Evolutionary conservation across 2,113 vertebrate genomes (phyloP), one percentile per base, ranked within the genome.

Genomic region (Nerophis ophidion): DNA sequence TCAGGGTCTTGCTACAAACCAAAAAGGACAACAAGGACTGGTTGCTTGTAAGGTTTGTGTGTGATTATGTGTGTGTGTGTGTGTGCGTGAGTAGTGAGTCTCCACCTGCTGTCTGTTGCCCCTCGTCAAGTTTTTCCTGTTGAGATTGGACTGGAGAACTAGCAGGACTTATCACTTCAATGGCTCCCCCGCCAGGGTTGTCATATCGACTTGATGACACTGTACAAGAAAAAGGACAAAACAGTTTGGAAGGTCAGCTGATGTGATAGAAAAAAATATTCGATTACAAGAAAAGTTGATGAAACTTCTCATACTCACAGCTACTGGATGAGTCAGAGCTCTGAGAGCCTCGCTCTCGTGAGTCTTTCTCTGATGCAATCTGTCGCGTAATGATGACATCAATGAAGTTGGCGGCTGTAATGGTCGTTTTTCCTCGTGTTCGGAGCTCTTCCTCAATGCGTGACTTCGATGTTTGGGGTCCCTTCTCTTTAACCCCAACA

Each of bases 361-460:
- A 90, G 81, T 99, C 95, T 87, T 98, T 99, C 81, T 98, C 95
- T 15, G 96, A 93, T 61, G 96, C 94, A 64, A 99, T 99, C 85
- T 99, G 95, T 61, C 94, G 92, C 8, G 95, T 99, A 90, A 99
- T 99, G 91, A 99, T 98, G 87, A 98, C 95, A 72, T 99, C 96
- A 65, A 99, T 99, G 87, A 99, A 99, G 88, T 93, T 99, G 74
- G 96, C 95, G 34, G 96, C 95, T 15, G 96, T 98, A 76, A 99
- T 98, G 66, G 96, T 99, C 57, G 97, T 99, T 89, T 99, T 99
- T 54, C 97, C 97, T 51, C 90, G 92, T 17, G 95, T 96, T 76
- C 95, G 91, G 72, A 99, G 90, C 90, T 99, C 97, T 88, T 99
- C 94, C 83, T 98, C 95, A 48, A 99, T 98, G 84, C 94, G 94